Conservation (phyloP, 2,888 invertebrate species). For the Spialia ferax region DNA sequence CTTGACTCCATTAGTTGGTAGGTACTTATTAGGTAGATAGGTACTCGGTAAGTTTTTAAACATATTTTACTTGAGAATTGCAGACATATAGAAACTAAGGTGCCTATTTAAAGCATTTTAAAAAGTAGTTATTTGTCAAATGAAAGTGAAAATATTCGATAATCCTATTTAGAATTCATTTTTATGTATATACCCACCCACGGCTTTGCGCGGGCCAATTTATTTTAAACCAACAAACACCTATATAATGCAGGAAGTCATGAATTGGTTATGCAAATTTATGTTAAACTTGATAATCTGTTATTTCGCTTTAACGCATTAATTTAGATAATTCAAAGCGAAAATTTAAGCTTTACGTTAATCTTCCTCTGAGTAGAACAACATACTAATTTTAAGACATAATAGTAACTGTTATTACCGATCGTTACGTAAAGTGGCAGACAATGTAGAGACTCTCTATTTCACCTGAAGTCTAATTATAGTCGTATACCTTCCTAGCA, state of each 20-base stretch:
- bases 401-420: conserved; percentile 17
- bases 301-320: not conserved
- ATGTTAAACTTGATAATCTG: not conserved
- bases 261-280: not conserved
- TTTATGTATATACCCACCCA: too few relatives aligned
- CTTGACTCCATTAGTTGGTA: too few relatives aligned
- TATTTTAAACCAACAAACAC: conserved; percentile 1
- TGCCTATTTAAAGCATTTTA: too few relatives aligned
- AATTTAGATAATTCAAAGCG: not conserved
- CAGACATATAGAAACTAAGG: too few relatives aligned
- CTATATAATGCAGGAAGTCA: not conserved
- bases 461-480: conserved; percentile 10
- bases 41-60: too few relatives aligned
- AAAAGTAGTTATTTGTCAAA: too few relatives aligned
- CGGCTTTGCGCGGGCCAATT: not conserved
- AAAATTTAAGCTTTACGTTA: not conserved
- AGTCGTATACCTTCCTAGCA: conserved; percentile 4
- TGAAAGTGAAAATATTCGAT: too few relatives aligned
- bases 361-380: not conserved
- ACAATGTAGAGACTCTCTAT: conserved; percentile 15
- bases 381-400: not conserved
- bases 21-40: too few relatives aligned
- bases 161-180: too few relatives aligned
- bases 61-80: too few relatives aligned
- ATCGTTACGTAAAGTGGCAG: conserved; percentile 25